Percentiles rank a stretch among this genome's conserved stretches.
These are phyloP conservation scores for Acanthosepion esculentum DNA, from an alignment of 2,888 invertebrate genomes.

Conservation along the genomic window DNA sequence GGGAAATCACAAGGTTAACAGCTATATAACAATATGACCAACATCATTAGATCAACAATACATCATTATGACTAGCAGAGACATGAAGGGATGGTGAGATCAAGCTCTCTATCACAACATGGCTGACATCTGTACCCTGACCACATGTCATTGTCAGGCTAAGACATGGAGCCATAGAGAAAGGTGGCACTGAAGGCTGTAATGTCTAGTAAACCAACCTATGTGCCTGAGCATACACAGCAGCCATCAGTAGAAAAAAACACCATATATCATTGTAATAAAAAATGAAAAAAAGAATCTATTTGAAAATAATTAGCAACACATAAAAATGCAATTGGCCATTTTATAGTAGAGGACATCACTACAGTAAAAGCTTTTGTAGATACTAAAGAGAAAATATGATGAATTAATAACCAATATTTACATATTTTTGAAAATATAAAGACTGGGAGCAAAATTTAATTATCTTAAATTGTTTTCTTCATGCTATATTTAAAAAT, in stretches of 20 bases:
- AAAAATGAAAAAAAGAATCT: background rate
- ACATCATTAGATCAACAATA: background rate
- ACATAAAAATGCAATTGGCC: background rate
- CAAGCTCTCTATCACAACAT: conserved; percentile 6
- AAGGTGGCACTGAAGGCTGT: background rate
- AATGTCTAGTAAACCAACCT: background rate
- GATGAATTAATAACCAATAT: background rate
- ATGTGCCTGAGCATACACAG: background rate
- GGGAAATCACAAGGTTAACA: conserved; percentile 18
- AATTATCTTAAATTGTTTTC: too few relatives aligned
- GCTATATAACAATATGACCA: conserved; percentile 6
- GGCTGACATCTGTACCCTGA: conserved; percentile 2
- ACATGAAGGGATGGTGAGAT: background rate
- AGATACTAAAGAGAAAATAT: background rate
- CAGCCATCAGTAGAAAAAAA: background rate
- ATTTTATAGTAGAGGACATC: background rate
- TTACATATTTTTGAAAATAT: too few relatives aligned
- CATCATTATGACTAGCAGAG: conserved; percentile 16
- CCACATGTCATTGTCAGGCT: background rate
- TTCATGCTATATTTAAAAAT: too few relatives aligned
- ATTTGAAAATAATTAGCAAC: background rate
- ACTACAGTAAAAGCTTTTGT: background rate
- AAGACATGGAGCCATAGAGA: background rate
- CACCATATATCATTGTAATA: background rate
- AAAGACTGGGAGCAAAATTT: too few relatives aligned